phyloP scores from a whole-genome alignment of 1,140 invertebrate genomes.

The Euura saliciscinereae region DNA sequence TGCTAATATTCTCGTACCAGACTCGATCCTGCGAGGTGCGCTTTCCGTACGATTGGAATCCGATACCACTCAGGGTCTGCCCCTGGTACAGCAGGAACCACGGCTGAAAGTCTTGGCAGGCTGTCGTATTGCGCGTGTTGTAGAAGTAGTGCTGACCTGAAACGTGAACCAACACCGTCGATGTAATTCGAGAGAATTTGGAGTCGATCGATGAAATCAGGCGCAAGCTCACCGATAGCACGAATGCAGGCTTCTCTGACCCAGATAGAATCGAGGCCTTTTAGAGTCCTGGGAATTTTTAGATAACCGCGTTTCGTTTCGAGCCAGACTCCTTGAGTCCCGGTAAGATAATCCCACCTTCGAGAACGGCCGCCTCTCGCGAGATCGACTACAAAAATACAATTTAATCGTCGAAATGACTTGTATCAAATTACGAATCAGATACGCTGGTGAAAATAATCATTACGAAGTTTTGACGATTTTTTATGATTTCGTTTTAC shows the following conservation, averaged over 20 bases:
- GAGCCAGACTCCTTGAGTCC: too few relatives aligned
- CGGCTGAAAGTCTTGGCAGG: conserved; percentile 50
- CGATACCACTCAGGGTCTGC: conserved; percentile 19
- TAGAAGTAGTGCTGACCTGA: conserved; percentile 57
- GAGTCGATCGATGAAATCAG: too few relatives aligned
- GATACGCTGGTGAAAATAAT: too few relatives aligned
- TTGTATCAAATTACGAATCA: too few relatives aligned
- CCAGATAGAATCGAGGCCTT: conserved; percentile 42
- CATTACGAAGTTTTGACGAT: too few relatives aligned
- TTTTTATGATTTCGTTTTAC: too few relatives aligned
- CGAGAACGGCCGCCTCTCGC: too few relatives aligned
- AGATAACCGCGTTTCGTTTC: too few relatives aligned
- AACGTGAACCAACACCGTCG: neutral
- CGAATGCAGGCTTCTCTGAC: conserved; percentile 58
- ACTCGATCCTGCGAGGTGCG: neutral
- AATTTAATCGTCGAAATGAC: too few relatives aligned
- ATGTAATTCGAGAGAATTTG: too few relatives aligned
- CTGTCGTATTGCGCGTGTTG: conserved; percentile 50
- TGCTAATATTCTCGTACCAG: conserved; percentile 24
- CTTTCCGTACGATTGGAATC: neutral
- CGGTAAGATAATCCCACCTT: too few relatives aligned
- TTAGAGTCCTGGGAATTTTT: conserved; percentile 43
- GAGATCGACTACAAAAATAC: too few relatives aligned
- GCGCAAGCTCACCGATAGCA: conserved; percentile 49
- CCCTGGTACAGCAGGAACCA: conserved; percentile 52